A percentile compares a stretch with the other conserved stretches of the same genome.
phyloP scores from a whole-genome alignment of 2,797 vertebrate species.

The Hyperoplus immaculatus region DNA sequence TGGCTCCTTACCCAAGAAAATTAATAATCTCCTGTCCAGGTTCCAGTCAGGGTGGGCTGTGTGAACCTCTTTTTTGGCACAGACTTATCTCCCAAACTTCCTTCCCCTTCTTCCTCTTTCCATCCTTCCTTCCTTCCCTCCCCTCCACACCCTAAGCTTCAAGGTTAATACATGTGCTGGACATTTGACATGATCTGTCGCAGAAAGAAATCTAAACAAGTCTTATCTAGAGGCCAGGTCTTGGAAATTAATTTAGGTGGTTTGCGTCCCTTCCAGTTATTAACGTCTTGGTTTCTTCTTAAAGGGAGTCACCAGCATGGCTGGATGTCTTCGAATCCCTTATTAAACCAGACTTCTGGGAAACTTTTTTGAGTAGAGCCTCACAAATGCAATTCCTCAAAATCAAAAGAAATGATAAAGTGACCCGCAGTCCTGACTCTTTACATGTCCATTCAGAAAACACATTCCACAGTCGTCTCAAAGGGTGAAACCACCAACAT shows the following conservation, averaged over 20 bases:
- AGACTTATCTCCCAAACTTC: slow-evolving; percentile 79
- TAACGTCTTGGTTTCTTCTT: slow-evolving; percentile 36
- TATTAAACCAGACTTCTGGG: neutral
- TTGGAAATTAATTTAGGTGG: slow-evolving; percentile 45
- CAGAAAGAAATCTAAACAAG: slow-evolving; percentile 50
- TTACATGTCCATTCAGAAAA: slow-evolving; percentile 60
- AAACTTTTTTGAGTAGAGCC: slow-evolving; percentile 3
- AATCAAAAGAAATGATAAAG: slow-evolving; percentile 23
- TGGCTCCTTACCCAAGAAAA: slow-evolving; percentile 79
- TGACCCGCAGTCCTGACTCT: slow-evolving; percentile 26
- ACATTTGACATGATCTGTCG: slow-evolving; percentile 72
- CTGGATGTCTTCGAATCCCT: slow-evolving; percentile 7
- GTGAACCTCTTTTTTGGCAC: slow-evolving; percentile 83
- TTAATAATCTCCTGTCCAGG: slow-evolving; percentile 77
- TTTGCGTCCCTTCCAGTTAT: slow-evolving; percentile 26
- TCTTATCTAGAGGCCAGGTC: slow-evolving; percentile 48
- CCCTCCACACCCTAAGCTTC: slow-evolving; percentile 75
- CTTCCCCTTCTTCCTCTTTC: slow-evolving; percentile 84
- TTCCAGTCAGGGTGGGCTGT: slow-evolving; percentile 73
- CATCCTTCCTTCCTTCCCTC: slow-evolving; percentile 86
- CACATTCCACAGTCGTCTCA: slow-evolving; percentile 42
- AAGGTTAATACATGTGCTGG: slow-evolving; percentile 68
- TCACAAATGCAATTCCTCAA: slow-evolving; percentile 7
- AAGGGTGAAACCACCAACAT: slow-evolving; percentile 20
- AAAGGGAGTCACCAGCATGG: slow-evolving; percentile 1